phyloP scores from a whole-genome alignment of 2,113 vertebrate genomes.

The Stigmatopora nigra region DNA sequence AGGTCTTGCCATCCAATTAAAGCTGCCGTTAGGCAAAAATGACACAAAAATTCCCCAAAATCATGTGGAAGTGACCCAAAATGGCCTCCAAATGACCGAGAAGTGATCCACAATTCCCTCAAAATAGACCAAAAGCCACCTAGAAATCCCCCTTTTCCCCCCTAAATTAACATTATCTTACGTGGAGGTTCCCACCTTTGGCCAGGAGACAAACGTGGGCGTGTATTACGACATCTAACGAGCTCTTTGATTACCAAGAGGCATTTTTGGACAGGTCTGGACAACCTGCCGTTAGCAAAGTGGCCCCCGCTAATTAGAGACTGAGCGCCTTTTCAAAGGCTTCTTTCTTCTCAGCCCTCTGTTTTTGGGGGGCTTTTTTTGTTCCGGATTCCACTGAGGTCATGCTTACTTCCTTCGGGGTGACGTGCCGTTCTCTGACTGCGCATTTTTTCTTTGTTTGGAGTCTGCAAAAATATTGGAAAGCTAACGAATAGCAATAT shows the following conservation, averaged over 20 bases:
- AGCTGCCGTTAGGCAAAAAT: too few species aligned
- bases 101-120: too few species aligned
- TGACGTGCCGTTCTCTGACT: constrained; percentile 13
- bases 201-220: neutral
- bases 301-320: constrained; percentile 62
- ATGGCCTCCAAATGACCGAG: too few species aligned
- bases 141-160: too few species aligned
- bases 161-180: too few species aligned
- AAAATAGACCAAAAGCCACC: too few species aligned
- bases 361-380: constrained; percentile 10
- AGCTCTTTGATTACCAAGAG: constrained; percentile 42
- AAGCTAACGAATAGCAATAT: too few species aligned
- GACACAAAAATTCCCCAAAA: neutral
- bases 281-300: constrained; percentile 55
- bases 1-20: too few species aligned
- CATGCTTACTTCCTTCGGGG: constrained; percentile 1
- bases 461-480: too few species aligned
- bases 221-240: neutral
- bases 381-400: constrained; percentile 22
- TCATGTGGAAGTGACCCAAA: too few species aligned
- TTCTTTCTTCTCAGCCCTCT: constrained; percentile 20
- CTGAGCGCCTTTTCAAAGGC: constrained; percentile 57
- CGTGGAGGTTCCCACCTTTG: neutral
- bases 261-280: constrained; percentile 56
- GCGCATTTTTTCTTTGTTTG: neutral